Percentiles rank a stretch among this genome's conserved stretches.
Conservation (phyloP, 1,140 invertebrate species). For the Bombus balteatus region DNA sequence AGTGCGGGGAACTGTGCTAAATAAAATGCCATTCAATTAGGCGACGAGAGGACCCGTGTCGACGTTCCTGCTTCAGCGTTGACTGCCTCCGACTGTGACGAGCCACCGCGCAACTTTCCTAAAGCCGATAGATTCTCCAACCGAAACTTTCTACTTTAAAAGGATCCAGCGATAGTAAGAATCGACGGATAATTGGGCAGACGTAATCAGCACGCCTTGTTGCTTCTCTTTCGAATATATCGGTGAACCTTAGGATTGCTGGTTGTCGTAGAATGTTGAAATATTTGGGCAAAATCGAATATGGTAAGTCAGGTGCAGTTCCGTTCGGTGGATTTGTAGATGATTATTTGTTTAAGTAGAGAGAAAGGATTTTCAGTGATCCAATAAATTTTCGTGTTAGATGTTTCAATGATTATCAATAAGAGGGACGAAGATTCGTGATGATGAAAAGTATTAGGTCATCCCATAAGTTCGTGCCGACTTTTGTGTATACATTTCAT, state of each 20-base stretch:
- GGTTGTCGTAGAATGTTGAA: neutral
- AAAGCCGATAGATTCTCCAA: constrained; percentile 64
- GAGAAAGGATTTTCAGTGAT: too few species aligned
- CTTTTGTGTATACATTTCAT: too few species aligned
- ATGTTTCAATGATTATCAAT: too few species aligned
- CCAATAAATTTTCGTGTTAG: too few species aligned
- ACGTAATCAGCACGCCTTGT: constrained; percentile 29
- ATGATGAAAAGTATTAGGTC: too few species aligned
- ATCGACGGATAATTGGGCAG: constrained; percentile 41
- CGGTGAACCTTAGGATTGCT: too few species aligned
- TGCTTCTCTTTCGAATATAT: constrained; percentile 6
- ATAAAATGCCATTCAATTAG: constrained; percentile 79
- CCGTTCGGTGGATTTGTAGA: too few species aligned
- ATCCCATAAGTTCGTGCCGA: too few species aligned
- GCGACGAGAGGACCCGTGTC: constrained; percentile 62
- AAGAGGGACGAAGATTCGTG: too few species aligned
- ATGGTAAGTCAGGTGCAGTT: too few species aligned
- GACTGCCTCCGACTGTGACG: constrained; percentile 19
- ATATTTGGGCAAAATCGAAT: too few species aligned
- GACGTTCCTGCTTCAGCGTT: constrained; percentile 34
- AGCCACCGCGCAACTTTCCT: constrained; percentile 49
- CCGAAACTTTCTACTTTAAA: constrained; percentile 46
- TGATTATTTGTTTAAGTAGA: too few species aligned
- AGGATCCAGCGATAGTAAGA: neutral
- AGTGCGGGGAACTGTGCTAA: constrained; percentile 78